phyloP scores from a whole-genome alignment of 2,888 invertebrate species.

The Meloe dianella region DNA sequence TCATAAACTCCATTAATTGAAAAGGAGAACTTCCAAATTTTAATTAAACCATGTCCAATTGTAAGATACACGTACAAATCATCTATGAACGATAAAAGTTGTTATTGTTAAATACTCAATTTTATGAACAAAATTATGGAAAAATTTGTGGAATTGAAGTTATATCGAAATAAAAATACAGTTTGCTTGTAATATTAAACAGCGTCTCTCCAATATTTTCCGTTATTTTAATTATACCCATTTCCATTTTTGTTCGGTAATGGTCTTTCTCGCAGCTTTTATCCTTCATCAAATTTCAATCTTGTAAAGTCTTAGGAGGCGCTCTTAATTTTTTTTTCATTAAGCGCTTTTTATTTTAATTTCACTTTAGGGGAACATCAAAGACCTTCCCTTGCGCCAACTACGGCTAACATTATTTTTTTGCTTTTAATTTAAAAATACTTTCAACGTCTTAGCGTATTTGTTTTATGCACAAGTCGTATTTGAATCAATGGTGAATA shows the following conservation, averaged over 20 bases:
- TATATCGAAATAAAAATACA: too few relatives aligned
- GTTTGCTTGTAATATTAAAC: conserved; percentile 13
- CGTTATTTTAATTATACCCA: conserved; percentile 54
- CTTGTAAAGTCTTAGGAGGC: conserved; percentile 48
- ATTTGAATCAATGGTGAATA: not conserved
- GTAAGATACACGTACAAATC: too few relatives aligned
- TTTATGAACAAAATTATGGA: too few relatives aligned
- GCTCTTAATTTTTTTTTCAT: conserved; percentile 48
- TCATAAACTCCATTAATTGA: not conserved
- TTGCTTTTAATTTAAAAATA: conserved; percentile 35
- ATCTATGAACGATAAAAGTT: too few relatives aligned
- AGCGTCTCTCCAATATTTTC: conserved; percentile 30
- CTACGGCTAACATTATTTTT: conserved; percentile 12
- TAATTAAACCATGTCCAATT: too few relatives aligned
- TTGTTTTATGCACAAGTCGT: not conserved
- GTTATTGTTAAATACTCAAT: too few relatives aligned
- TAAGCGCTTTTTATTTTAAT: conserved; percentile 48
- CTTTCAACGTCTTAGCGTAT: conserved; percentile 12
- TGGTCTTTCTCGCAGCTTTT: conserved; percentile 53
- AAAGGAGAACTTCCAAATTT: not conserved
- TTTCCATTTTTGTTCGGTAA: conserved; percentile 51
- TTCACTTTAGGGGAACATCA: conserved; percentile 42
- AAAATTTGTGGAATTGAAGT: too few relatives aligned
- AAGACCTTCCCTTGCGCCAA: conserved; percentile 32
- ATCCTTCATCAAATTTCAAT: conserved; percentile 54